Evolutionary conservation across 2,113 vertebrate genomes (phyloP).

Genomic region (Pelecanoides urinatrix): DNA sequence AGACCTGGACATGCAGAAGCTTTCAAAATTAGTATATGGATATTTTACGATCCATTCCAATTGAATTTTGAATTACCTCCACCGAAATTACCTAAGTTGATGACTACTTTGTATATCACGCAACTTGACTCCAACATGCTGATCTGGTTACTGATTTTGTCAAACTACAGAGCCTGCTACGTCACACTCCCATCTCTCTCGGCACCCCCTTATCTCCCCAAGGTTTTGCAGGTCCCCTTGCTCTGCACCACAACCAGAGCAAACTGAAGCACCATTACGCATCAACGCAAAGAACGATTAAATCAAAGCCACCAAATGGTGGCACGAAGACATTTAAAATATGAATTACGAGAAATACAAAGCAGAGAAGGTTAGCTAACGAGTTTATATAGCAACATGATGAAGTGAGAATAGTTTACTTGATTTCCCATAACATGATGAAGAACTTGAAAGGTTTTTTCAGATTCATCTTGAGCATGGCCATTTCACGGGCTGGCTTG

Average conservation of each 20-base stretch:
- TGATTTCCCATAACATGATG: neutral
- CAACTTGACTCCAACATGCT: neutral
- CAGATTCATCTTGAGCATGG: neutral
- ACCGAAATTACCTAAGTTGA: neutral
- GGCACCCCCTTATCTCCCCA: rapidly evolving
- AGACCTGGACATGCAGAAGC: neutral
- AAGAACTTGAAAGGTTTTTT: neutral
- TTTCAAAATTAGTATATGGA: neutral
- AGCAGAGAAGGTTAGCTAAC: neutral
- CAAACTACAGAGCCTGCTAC: neutral
- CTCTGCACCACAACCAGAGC: neutral
- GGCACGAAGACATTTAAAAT: neutral
- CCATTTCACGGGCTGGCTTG: neutral
- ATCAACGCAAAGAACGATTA: neutral
- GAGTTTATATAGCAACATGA: neutral
- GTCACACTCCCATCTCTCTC: neutral
- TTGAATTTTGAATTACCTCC: neutral
- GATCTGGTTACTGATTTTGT: neutral
- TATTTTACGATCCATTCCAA: neutral
- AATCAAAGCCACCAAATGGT: neutral
- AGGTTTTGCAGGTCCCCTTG: neutral
- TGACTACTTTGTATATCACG: neutral
- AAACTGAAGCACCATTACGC: rapidly evolving
- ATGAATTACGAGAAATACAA: neutral
- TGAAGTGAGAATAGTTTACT: neutral